phyloP scores from a whole-genome alignment of 2,888 invertebrate genomes.

The Tetragonisca angustula region DNA sequence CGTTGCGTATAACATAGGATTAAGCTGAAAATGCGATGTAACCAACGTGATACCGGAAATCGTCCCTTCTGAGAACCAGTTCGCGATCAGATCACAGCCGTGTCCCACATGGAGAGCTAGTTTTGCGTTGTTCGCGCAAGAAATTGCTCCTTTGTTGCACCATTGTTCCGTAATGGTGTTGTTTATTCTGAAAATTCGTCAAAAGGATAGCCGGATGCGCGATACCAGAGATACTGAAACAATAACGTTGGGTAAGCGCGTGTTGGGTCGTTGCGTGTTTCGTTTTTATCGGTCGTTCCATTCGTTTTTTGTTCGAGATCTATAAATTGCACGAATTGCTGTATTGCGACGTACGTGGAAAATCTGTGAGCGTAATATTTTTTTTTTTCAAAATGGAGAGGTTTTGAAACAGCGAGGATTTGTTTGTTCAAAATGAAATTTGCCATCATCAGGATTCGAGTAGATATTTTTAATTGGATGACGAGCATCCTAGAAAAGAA shows the following conservation, averaged over 20 bases:
- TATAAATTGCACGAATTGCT: neutral
- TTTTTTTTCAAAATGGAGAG: neutral
- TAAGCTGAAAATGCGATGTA: too few species aligned
- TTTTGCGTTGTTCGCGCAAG: neutral
- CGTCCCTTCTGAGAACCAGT: neutral
- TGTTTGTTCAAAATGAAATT: too few species aligned
- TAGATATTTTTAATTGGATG: neutral
- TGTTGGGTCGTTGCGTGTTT: neutral
- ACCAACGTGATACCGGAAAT: neutral
- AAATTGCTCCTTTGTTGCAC: neutral
- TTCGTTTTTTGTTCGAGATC: neutral
- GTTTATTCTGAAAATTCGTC: neutral
- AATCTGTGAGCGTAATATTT: neutral
- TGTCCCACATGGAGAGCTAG: neutral
- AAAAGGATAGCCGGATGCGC: neutral
- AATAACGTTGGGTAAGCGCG: neutral
- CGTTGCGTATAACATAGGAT: too few species aligned
- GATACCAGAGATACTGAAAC: neutral
- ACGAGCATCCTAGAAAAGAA: neutral
- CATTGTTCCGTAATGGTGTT: neutral
- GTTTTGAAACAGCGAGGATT: neutral
- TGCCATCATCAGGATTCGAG: neutral
- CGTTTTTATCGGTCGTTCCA: neutral
- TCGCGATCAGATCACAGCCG: neutral
- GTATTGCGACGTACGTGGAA: neutral